Evolutionary conservation across 2,888 invertebrate genomes (phyloP).

Genomic region (Schizotus pectinicornis): DNA sequence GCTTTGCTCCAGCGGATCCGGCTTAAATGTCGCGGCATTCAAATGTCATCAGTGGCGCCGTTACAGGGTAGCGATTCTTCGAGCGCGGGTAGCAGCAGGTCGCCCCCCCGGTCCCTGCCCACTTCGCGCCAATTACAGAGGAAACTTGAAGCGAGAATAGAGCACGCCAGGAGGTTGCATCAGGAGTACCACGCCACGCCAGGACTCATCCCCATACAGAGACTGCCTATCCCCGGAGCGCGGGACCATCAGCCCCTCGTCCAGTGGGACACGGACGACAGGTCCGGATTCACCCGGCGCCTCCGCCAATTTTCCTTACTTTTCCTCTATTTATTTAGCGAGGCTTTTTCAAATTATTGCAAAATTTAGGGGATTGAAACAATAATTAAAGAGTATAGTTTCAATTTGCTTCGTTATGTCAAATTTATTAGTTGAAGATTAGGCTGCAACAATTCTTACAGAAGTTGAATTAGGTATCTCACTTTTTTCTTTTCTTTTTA

Average conservation of each 20-base stretch:
- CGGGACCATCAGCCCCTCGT: constrained; percentile 65
- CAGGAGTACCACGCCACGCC: constrained; percentile 58
- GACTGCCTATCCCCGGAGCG: constrained; percentile 59
- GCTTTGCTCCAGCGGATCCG: not conserved
- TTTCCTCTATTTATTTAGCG: too few species aligned
- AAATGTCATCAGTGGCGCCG: constrained; percentile 5
- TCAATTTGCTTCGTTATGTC: too few species aligned
- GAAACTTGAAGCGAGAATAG: constrained; percentile 57
- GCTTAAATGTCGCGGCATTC: constrained; percentile 8
- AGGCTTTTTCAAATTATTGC: too few species aligned
- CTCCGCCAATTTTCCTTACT: too few species aligned
- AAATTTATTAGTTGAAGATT: too few species aligned
- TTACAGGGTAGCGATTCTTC: constrained; percentile 55
- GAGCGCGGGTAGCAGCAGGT: constrained; percentile 53
- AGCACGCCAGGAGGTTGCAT: constrained; percentile 57
- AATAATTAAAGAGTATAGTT: too few species aligned
- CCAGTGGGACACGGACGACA: constrained; percentile 65
- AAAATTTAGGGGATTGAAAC: too few species aligned
- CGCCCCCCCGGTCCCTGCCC: constrained; percentile 47
- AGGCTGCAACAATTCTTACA: too few species aligned
- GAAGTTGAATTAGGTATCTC: not conserved
- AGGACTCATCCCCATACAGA: constrained; percentile 61
- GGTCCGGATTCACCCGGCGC: constrained; percentile 47
- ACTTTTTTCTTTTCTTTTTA: constrained; percentile 32
- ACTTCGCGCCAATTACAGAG: constrained; percentile 53